A percentile compares a stretch with the other conserved stretches of the same genome.
These are phyloP conservation scores for Narcine bancroftii DNA, from an alignment of 2,113 vertebrate genomes.

Conservation along the genomic window DNA sequence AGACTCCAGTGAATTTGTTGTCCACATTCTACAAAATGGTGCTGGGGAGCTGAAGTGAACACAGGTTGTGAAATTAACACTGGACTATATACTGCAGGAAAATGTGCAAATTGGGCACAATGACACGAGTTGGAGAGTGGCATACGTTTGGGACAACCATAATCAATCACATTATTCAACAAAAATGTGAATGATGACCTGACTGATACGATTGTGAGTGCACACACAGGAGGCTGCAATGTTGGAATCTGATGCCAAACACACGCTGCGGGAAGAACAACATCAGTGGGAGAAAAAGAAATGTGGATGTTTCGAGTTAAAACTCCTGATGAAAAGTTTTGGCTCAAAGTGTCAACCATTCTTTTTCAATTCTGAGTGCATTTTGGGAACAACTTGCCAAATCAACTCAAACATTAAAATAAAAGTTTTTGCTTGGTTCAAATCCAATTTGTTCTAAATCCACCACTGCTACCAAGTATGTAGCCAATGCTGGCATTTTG, in stretches of 20 bases:
- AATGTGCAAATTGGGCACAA: background rate
- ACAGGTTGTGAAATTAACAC: too few relatives aligned
- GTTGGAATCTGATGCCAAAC: too few relatives aligned
- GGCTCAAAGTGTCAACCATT: too few relatives aligned
- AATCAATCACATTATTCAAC: background rate
- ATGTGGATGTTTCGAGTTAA: too few relatives aligned
- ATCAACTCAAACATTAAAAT: too few relatives aligned
- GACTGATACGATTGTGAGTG: background rate
- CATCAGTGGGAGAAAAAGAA: too few relatives aligned
- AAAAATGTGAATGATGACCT: too few relatives aligned
- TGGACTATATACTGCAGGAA: background rate
- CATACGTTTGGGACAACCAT: background rate
- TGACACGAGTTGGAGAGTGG: background rate
- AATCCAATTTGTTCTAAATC: background rate
- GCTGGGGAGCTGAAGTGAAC: background rate
- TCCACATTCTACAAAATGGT: background rate
- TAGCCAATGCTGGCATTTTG: too few relatives aligned
- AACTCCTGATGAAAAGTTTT: too few relatives aligned
- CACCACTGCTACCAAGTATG: background rate
- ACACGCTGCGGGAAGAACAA: too few relatives aligned
- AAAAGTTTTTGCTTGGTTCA: too few relatives aligned
- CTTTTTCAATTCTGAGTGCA: background rate
- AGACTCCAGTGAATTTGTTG: background rate
- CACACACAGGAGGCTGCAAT: too few relatives aligned
- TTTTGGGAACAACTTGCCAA: background rate